A percentile compares a stretch with the other conserved stretches of the same genome.
These are phyloP conservation scores for Iguana delicatissima DNA, from an alignment of 2,797 vertebrate species.

Conservation along the genomic window DNA sequence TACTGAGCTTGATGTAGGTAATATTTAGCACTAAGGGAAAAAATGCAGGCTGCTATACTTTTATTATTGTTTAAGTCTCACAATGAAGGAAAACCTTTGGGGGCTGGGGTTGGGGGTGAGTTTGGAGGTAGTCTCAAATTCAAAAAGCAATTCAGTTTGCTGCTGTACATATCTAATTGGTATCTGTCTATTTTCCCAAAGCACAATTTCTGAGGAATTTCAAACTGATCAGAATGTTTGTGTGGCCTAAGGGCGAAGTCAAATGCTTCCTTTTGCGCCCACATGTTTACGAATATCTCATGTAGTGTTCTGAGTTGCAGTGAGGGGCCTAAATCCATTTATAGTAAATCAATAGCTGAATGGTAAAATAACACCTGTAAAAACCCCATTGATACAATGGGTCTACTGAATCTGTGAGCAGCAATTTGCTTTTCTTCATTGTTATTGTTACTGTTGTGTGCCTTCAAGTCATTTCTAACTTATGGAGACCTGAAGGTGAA, in stretches of 20 bases:
- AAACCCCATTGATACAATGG: no score
- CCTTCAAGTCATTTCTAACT: no score
- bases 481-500: no score
- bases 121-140: not conserved
- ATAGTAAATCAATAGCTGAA: no score
- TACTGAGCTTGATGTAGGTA: slow-evolving; percentile 24
- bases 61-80: not conserved
- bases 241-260: not conserved
- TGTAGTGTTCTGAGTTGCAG: not conserved
- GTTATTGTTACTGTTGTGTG: no score
- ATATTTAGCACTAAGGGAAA: not conserved
- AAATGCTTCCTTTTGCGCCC: not conserved
- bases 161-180: not conserved
- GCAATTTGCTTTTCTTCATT: no score
- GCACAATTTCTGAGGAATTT: not conserved
- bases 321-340: not conserved
- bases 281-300: not conserved
- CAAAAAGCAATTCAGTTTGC: not conserved
- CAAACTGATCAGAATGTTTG: not conserved
- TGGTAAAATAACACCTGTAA: no score
- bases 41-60: not conserved
- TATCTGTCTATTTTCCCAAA: not conserved
- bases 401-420: no score
- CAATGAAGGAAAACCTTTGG: not conserved
- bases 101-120: not conserved